Evolutionary conservation across 2,888 invertebrate species (phyloP).

Genomic region (Coenonympha glycerion): DNA sequence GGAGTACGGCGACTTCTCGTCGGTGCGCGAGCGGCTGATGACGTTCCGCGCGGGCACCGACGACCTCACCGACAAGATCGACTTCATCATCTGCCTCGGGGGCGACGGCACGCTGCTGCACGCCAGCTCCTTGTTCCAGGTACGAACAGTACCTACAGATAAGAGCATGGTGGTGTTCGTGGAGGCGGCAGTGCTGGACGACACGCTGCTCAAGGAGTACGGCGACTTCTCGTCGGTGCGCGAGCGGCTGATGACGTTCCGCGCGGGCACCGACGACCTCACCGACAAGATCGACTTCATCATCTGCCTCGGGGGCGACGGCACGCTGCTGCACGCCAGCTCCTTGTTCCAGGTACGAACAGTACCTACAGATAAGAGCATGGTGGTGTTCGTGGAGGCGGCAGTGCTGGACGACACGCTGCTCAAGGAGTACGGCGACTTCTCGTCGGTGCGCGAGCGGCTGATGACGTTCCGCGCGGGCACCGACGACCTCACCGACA

Average conservation of each 20-base stretch:
- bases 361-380: conserved; percentile 82
- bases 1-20: conserved; percentile 83
- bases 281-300: conserved; percentile 98
- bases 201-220: conserved; percentile 84
- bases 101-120: conserved; percentile 98
- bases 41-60: conserved; percentile 93
- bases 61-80: conserved; percentile 96
- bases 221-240: conserved; percentile 84
- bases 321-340: conserved; percentile 96
- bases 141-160: conserved; percentile 62
- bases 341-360: conserved; percentile 83
- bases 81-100: conserved; percentile 96
- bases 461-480: conserved; percentile 92
- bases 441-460: conserved; percentile 85
- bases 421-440: conserved; percentile 83
- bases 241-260: conserved; percentile 89
- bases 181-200: conserved; percentile 92
- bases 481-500: conserved; percentile 95
- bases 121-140: conserved; percentile 92
- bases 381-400: conserved; percentile 96
- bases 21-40: conserved; percentile 88
- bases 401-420: conserved; percentile 91
- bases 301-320: conserved; percentile 96
- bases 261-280: conserved; percentile 93
- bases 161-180: conserved; percentile 97